Evolutionary conservation across 2,888 invertebrate species (phyloP).

Genomic region (Eristalis pertinax): DNA sequence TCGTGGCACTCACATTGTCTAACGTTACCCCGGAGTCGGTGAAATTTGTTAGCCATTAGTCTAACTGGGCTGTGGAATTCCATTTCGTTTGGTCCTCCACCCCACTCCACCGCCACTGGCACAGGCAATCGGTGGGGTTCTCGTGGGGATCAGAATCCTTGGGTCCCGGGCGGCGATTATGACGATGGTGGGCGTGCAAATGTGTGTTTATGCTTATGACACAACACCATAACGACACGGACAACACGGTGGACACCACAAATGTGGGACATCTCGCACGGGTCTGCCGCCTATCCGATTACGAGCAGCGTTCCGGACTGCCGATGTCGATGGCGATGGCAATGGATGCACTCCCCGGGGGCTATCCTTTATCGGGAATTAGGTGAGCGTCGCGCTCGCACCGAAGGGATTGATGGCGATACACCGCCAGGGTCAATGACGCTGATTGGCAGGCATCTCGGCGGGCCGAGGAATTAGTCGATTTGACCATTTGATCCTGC

Average conservation of each 20-base stretch:
- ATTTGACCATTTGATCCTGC: constrained; percentile 68
- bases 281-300: constrained; percentile 34
- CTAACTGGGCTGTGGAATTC: constrained; percentile 41
- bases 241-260: constrained; percentile 33
- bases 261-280: constrained; percentile 56
- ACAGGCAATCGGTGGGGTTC: not conserved
- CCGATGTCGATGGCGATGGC: not conserved
- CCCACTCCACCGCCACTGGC: too few species aligned
- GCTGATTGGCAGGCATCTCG: constrained; percentile 53
- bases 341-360: constrained; percentile 15
- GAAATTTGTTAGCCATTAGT: constrained; percentile 65
- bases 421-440: constrained; percentile 42
- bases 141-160: constrained; percentile 29
- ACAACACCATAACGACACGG: constrained; percentile 42
- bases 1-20: not conserved
- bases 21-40: constrained; percentile 42
- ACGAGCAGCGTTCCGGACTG: not conserved
- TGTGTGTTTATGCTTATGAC: constrained; percentile 66
- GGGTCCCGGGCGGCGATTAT: constrained; percentile 42
- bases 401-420: constrained; percentile 50
- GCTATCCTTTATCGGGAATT: constrained; percentile 46
- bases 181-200: constrained; percentile 61
- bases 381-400: constrained; percentile 30
- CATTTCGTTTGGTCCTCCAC: constrained; percentile 15
- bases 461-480: constrained; percentile 55